phyloP scores from a whole-genome alignment of 1,140 invertebrate species.

The Nomia melanderi region DNA sequence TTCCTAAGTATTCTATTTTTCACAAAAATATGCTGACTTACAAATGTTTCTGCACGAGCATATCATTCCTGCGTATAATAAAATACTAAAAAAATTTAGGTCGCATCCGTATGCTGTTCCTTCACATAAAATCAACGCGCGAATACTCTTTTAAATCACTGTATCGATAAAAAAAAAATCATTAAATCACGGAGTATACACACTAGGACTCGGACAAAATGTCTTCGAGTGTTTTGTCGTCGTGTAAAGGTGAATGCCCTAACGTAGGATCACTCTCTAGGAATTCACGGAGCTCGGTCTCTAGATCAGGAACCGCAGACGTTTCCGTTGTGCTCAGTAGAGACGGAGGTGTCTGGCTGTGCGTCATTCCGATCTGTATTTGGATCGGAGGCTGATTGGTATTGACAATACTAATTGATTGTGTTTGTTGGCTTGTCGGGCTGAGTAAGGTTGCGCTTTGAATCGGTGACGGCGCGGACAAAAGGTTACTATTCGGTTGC shows the following conservation, averaged over 20 bases:
- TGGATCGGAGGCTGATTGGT: constrained; percentile 68
- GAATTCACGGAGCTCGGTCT: constrained; percentile 87
- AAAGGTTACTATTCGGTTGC: constrained; percentile 69
- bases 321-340: constrained; percentile 69
- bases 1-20: too few relatives aligned
- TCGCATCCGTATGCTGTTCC: too few relatives aligned
- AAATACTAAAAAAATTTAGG: too few relatives aligned
- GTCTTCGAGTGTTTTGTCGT: constrained; percentile 84
- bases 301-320: constrained; percentile 82
- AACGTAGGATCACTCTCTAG: constrained; percentile 85
- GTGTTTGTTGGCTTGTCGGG: constrained; percentile 61
- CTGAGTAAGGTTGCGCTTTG: constrained; percentile 66
- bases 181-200: not conserved
- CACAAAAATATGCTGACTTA: too few relatives aligned
- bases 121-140: too few relatives aligned
- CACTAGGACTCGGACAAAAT: constrained; percentile 83
- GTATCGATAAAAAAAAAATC: not conserved
- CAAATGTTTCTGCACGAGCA: too few relatives aligned
- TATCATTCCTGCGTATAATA: too few relatives aligned
- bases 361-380: constrained; percentile 74
- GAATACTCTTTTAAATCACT: too few relatives aligned
- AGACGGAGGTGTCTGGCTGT: constrained; percentile 67
- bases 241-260: constrained; percentile 83
- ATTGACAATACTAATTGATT: constrained; percentile 66
- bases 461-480: constrained; percentile 68